Base-by-base conservation (phyloP, 2,888 invertebrate genomes). In the Pseudoips prasinana region DNA sequence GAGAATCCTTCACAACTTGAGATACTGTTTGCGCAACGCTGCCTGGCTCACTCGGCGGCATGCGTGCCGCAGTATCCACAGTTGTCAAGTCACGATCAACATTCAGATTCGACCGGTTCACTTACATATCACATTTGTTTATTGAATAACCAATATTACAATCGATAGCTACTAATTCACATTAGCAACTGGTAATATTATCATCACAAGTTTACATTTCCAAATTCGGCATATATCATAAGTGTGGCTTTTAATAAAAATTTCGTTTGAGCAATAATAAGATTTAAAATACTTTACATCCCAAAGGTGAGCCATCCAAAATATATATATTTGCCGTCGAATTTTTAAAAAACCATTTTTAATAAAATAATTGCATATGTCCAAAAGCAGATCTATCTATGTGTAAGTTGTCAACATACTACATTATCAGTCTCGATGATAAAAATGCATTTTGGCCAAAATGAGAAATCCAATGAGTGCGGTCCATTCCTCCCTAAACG, bases 351-450 rank as follows among this genome's bases (percentile, higher is more conserved):
- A 72, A 59, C 18, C 6, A 18, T 5, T 55, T 74, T 51, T 77
- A 73, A 69, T n/a, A 84, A 84, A 86, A 84, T 79, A 82, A 83
- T 80, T 68, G 73, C 68, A 62, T 75, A 73, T 69, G 71, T 77
- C 64, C 75, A 72, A 77, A 82, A 84, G 80, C 84, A 80, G 83
- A 77, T 85, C 83, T 84, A 80, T 74, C 76, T 84, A 82, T 69
- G 58, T 69, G 76, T 71, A 70, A 70, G 69, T 73, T 64, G 70
- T 83, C 79, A 78, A 81, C 81, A 72, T 75, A 77, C 77, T 86
- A 86, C 68, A 68, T 74, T 79, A 87, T 87, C 87, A 87, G 88
- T 88, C 87, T 88, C 85, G 81, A 81, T 79, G 73, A 77, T 80
- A 70, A 73, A 82, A 83, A 86, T 80, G 83, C 81, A 67, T 81